phyloP scores from a whole-genome alignment of 2,888 invertebrate species.

The Lithophane leautieri region DNA sequence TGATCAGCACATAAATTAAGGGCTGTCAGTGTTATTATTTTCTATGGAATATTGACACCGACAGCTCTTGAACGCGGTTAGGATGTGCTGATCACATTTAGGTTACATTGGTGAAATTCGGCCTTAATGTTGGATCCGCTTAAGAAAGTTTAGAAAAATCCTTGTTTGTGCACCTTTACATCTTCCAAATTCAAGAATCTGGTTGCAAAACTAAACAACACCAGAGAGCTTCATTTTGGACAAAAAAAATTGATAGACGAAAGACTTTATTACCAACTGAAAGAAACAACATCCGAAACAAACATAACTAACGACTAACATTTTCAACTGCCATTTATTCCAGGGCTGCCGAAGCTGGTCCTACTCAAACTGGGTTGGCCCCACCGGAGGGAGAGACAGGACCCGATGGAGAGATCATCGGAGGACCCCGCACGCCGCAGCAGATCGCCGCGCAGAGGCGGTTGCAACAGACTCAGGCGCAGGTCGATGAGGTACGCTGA shows the following conservation, averaged over 20 bases:
- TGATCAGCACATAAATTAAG: no score
- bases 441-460: constrained; percentile 95
- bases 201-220: background rate
- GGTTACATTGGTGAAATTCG: no score
- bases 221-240: background rate
- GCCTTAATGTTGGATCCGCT: background rate
- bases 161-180: background rate
- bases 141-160: background rate
- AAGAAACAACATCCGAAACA: background rate
- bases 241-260: background rate
- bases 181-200: background rate
- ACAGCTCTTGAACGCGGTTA: no score
- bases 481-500: constrained; percentile 93
- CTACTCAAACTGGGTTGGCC: constrained; percentile 89
- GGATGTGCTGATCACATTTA: no score
- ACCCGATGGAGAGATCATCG: constrained; percentile 92
- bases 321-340: background rate
- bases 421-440: constrained; percentile 96
- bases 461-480: constrained; percentile 95
- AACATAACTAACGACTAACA: background rate
- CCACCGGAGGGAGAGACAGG: constrained; percentile 92
- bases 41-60: no score
- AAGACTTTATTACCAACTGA: background rate
- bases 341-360: constrained; percentile 83
- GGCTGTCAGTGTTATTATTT: no score